Conservation (phyloP, 2,888 invertebrate genomes). For the Drosophila mettleri region DNA sequence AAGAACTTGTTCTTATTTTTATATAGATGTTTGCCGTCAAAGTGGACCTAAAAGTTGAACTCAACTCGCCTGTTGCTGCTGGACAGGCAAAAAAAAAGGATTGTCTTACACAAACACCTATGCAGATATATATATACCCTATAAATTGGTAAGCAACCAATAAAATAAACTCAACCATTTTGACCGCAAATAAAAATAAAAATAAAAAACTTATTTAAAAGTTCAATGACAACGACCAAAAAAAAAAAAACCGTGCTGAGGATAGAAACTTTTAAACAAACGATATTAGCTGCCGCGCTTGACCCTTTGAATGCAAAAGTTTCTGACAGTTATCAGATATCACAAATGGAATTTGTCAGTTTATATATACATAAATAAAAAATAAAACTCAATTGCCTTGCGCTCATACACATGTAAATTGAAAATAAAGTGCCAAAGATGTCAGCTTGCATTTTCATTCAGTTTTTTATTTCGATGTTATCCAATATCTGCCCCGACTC, state of each 20-base stretch:
- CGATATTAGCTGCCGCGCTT: conserved; percentile 23
- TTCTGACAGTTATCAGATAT: conserved; percentile 39
- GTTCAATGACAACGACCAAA: conserved; percentile 1
- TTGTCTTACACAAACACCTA: too few relatives aligned
- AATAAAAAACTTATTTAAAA: conserved; percentile 29
- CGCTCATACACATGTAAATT: conserved; percentile 38
- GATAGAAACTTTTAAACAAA: conserved; percentile 20
- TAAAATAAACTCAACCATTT: background rate
- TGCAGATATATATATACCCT: conserved; percentile 31
- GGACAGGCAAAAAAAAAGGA: conserved; percentile 33
- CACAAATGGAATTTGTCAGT: conserved; percentile 17
- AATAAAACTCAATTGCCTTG: conserved; percentile 8
- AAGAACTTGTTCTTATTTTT: conserved; percentile 13
- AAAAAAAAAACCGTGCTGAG: conserved; percentile 25
- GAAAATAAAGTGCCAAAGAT: conserved; percentile 51
- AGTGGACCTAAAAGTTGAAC: background rate
- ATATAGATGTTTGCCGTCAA: conserved; percentile 5
- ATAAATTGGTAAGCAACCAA: conserved; percentile 23
- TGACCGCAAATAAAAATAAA: conserved; percentile 14
- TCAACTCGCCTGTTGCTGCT: conserved; percentile 43
- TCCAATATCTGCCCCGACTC: conserved; percentile 17
- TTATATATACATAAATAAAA: background rate
- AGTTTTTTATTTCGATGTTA: conserved; percentile 38
- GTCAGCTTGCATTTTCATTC: conserved; percentile 44
- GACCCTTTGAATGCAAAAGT: conserved; percentile 31